Evolutionary conservation across 2,888 invertebrate genomes (phyloP), one percentile per base, ranked within the genome.

Genomic region (Oasisia sp.): DNA sequence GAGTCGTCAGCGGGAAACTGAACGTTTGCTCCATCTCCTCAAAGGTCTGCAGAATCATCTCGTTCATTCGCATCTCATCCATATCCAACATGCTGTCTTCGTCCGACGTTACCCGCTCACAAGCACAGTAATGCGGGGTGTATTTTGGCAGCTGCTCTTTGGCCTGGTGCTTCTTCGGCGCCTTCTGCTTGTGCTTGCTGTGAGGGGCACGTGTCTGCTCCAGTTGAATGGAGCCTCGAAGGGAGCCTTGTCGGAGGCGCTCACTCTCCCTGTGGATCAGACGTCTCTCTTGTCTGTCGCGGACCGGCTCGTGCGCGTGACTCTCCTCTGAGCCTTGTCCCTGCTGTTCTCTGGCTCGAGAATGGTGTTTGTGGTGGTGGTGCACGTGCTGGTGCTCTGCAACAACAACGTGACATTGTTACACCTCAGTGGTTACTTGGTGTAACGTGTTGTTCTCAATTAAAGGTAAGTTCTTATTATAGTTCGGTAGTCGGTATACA

Each of bases 21-120:
- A 93, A 94, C 44, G 89, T 14, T 7, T 93, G 91, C 56, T 94
- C 93, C 27, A 92, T 90, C 91, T 94, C 94, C 92, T 94, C 94
- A 89, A 93, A 94, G 27, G 93, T 91, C 92, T 94, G 92, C 74
- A 74, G 74, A 27, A 74, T 74, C 74, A 74, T 74, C 74, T 74
- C 74, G n/a, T 74, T 74, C 19, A 74, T 5, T 74, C 74, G 74
- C 74, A 74, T 74, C 74, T 74, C 74, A 19, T 74, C 74, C 74
- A 74, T 74, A n/a, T 74, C 74, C 27, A 74, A 74, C 74, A 74
- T 74, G 74, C 74, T 74, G 19, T 74, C 74, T 74, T 74, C 74
- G 7, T 74, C 74, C n/a, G 74, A 74, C 27, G 74, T 74, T 19
- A 74, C 19, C 74, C 7, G 2, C 27, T 74, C 19, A 74, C 74